These are phyloP conservation scores for Lonchura striata DNA, from an alignment of 2,113 vertebrate genomes.

Conservation along the genomic window DNA sequence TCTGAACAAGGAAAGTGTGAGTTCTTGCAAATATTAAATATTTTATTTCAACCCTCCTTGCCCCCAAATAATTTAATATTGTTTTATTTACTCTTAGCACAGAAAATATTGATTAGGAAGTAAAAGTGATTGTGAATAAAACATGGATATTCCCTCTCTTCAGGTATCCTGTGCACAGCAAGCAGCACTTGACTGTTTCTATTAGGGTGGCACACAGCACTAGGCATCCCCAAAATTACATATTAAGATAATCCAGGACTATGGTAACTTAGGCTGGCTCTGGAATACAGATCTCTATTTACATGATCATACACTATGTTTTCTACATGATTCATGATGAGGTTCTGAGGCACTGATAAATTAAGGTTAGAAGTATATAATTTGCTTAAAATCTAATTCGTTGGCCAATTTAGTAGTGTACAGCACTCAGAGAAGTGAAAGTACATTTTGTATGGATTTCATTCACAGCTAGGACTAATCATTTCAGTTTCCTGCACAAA, in stretches of 20 bases:
- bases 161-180: neutral
- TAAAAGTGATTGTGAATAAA: neutral
- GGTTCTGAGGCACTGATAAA: neutral
- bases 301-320: neutral
- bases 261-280: neutral
- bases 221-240: neutral
- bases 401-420: neutral
- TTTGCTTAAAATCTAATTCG: neutral
- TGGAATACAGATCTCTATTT: neutral
- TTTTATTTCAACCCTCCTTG: neutral
- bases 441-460: neutral
- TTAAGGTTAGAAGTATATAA: neutral
- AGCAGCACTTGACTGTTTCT: neutral
- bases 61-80: neutral
- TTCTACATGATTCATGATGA: neutral
- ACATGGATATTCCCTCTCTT: neutral
- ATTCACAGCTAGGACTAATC: neutral
- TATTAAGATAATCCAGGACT: neutral
- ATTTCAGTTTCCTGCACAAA: neutral
- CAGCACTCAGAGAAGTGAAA: neutral
- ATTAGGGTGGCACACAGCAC: neutral
- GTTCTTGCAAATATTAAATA: neutral
- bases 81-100: neutral
- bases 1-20: neutral
- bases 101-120: slow-evolving; percentile 7